Evolutionary conservation across 92 coral and sea anemone genomes (phyloP).

Genomic region (Scolanthus callimorphus): DNA sequence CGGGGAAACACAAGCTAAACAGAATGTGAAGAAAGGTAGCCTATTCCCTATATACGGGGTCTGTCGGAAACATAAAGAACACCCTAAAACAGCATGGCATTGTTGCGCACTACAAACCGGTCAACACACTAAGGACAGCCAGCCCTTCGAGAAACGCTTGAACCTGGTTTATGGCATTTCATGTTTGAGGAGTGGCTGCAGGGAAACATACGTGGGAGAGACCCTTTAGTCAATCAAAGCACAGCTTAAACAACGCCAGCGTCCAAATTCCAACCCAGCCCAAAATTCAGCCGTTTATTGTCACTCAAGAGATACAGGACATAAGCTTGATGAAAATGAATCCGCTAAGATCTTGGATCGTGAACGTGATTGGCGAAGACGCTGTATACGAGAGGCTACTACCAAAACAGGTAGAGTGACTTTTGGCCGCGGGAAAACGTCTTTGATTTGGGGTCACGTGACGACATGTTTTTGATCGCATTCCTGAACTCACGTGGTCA

Average conservation of each 20-base stretch:
- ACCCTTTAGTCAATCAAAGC: constrained; percentile 32
- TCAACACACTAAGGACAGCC: constrained; percentile 17
- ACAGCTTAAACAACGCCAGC: constrained; percentile 25
- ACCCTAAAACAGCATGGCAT: constrained; percentile 11
- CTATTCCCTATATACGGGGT: constrained; percentile 23
- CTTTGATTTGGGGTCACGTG: too few species aligned
- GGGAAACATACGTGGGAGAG: constrained; percentile 23
- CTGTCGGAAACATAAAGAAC: constrained; percentile 19
- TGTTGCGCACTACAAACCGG: constrained; percentile 10
- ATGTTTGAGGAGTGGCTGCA: constrained; percentile 14
- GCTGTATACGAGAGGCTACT: constrained; percentile 12
- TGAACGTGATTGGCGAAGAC: constrained; percentile 20
- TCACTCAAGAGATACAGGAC: constrained; percentile 20
- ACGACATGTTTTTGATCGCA: too few species aligned
- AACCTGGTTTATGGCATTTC: constrained; percentile 30
- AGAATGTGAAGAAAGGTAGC: background rate
- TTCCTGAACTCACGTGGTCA: too few species aligned
- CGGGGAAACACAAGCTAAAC: constrained; percentile 1
- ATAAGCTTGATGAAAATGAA: constrained; percentile 13
- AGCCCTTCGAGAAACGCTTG: constrained; percentile 19
- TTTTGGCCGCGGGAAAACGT: too few species aligned
- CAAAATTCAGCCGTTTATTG: constrained; percentile 44
- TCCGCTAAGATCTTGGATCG: constrained; percentile 20
- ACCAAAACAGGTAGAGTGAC: too few species aligned
- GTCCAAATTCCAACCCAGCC: constrained; percentile 17